Base-by-base conservation (phyloP, 1,140 invertebrate species). In the Orussus abietinus region DNA sequence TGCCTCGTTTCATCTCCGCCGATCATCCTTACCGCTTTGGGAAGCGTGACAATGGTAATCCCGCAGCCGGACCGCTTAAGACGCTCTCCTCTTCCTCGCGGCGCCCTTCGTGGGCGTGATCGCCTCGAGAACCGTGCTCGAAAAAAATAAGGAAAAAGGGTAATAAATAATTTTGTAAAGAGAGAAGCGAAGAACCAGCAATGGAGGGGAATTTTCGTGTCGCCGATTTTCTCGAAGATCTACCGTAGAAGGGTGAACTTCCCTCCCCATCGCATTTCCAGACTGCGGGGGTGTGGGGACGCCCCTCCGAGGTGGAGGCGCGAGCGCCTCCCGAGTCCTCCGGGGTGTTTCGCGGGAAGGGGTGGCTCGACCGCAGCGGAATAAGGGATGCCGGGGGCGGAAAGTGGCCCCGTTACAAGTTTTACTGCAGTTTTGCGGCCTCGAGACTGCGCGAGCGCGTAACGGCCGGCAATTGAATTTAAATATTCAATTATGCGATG, bases 401-500 rank as follows among this genome's bases (percentile, higher is more conserved):
- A 70, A 70, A 72, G 68, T 70, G 66, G 69, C 67, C 65, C 69
- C 65, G 69, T 72, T 72, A 74, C 71, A 72, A 74, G 69, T 72
- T 72, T 74, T 70, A 74, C 68, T 72, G 67, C 71, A 74, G 69
- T 74, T 74, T 74, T 74, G 71, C 65, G 69, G 69, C n/a, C 68
- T 72, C 58, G 59, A 63, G 61, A 68, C 59, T 65, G 63, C n/a
- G n/a, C 59, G 69, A 69, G 66, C 62, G 66, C 63, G 63, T 69
- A 67, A 68, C 59, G 62, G 50, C 45, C 54, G 48, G 67, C 72
- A 75, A 75, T 76, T 75, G 73, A 75, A 75, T 75, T 76, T 75
- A 76, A 75, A 73, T 72, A 69, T 74, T 74, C 69, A 75, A 75
- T 75, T 75, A 77, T 76, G 73, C 74, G 71, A 73, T 76, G 74